Evolutionary conservation across 2,888 invertebrate genomes (phyloP), one percentile per base, ranked within the genome.

Genomic region (Chloroclysta siterata): DNA sequence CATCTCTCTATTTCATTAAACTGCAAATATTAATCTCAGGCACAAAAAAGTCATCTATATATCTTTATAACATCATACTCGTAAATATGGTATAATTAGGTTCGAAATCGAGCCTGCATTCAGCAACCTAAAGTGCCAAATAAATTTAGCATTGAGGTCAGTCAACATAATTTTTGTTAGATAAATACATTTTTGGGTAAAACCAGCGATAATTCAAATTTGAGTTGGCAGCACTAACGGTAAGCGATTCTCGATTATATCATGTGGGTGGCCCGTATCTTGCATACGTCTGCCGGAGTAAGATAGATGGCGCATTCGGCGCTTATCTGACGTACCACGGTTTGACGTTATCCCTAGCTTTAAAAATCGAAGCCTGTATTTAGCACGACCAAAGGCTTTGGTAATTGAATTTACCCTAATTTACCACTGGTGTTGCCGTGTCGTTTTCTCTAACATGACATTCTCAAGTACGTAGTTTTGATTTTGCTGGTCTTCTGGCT

Each of bases 241-340:
- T 83, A 84, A 85, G 80, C 84, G 85, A 80, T 85, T 85, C 81
- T 81, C 84, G 86, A 86, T 86, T 81, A 85, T 83, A 85, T 82
- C 82, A 81, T 83, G 81, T 78, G 83, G 83, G 84, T 74, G 69
- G 68, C 78, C 78, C 78, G 80, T 83, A 84, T 85, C 83, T 76
- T 73, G 77, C 80, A 77, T 77, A 83, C 76, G 85, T 85, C 85
- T 81, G 72, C 61, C 67, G 73, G 82, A 84, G 80, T 81, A 89
- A 89, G 89, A 90, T 85, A 87, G 85, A 89, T 89, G 85, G 84
- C 82, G 77, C 71, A 75, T 73, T 74, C 80, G 72, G 63, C 77
- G 81, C 82, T 86, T 89, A 89, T 88, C 87, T 84, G 76, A 66
- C 71, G 62, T 66, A 62, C 68, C 61, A 72, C 76, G 74, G 79